Percentiles rank a stretch among this genome's conserved stretches.
These are phyloP conservation scores for Prunella himalayana DNA, from an alignment of 2,113 vertebrate species.

Conservation along the genomic window DNA sequence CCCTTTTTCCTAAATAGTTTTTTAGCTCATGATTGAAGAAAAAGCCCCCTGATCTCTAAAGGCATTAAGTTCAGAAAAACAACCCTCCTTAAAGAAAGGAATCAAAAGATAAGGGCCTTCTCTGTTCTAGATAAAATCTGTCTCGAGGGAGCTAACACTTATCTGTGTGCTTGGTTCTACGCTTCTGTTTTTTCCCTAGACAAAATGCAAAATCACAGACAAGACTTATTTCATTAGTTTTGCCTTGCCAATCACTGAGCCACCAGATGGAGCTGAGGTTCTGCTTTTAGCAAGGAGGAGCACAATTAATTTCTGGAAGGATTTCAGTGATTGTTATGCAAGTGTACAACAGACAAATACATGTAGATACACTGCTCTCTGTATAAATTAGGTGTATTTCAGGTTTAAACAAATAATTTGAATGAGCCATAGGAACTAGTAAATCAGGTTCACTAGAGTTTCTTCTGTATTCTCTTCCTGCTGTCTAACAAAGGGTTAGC, in stretches of 20 bases:
- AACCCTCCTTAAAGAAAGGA: rapidly evolving
- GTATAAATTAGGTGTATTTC: background rate
- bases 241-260: background rate
- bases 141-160: background rate
- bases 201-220: background rate
- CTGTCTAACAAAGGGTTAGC: background rate
- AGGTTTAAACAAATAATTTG: background rate
- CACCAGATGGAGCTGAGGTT: conserved; percentile 73
- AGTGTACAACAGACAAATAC: background rate
- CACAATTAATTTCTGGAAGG: background rate
- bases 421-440: background rate
- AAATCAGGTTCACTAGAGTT: background rate
- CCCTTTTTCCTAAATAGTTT: background rate
- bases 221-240: background rate
- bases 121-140: background rate
- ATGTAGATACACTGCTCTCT: background rate
- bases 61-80: background rate
- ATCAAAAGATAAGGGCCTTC: background rate
- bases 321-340: background rate
- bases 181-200: background rate
- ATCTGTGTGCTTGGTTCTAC: background rate
- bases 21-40: background rate
- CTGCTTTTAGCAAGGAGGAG: conserved; percentile 4
- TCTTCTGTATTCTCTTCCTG: background rate
- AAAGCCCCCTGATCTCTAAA: background rate